Percentiles rank a stretch among this genome's conserved stretches.
phyloP scores from a whole-genome alignment of 2,888 invertebrate genomes.

The Thecophora atra region DNA sequence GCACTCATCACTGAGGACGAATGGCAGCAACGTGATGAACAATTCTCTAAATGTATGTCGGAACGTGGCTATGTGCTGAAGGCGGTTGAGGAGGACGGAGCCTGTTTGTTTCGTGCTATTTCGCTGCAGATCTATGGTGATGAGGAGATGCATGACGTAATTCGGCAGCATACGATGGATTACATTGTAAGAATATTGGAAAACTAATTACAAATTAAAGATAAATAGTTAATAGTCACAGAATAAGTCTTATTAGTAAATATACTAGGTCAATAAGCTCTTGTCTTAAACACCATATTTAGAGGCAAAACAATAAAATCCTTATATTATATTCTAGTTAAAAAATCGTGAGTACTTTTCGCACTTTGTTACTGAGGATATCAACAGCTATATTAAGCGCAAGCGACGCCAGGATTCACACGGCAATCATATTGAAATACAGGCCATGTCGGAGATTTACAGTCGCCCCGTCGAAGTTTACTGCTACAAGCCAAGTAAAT shows the following conservation, averaged over 20 bases:
- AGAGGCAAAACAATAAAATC: neutral
- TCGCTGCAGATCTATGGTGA: constrained; percentile 91
- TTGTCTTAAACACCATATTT: no score
- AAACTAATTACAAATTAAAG: neutral
- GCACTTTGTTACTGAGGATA: constrained; percentile 90
- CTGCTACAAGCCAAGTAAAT: constrained; percentile 62
- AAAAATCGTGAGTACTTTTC: constrained; percentile 88
- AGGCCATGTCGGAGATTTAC: constrained; percentile 90
- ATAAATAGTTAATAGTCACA: neutral
- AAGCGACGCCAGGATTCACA: constrained; percentile 83
- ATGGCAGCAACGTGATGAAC: constrained; percentile 73
- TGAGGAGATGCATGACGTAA: constrained; percentile 86
- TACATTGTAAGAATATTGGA: constrained; percentile 75
- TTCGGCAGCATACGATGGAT: constrained; percentile 87
- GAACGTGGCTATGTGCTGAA: constrained; percentile 82
- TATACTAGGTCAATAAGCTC: no score
- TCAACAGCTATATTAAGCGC: constrained; percentile 81
- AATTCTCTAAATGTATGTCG: constrained; percentile 74
- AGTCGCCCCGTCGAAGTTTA: constrained; percentile 88
- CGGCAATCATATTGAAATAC: constrained; percentile 91
- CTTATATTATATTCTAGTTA: constrained; percentile 67
- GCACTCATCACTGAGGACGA: constrained; percentile 69
- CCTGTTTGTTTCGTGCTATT: constrained; percentile 87
- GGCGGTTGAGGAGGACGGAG: constrained; percentile 87
- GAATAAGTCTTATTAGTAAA: no score